These are phyloP conservation scores for Sphaerophoria rueppellii DNA, from an alignment of 2,888 invertebrate genomes.

Conservation along the genomic window DNA sequence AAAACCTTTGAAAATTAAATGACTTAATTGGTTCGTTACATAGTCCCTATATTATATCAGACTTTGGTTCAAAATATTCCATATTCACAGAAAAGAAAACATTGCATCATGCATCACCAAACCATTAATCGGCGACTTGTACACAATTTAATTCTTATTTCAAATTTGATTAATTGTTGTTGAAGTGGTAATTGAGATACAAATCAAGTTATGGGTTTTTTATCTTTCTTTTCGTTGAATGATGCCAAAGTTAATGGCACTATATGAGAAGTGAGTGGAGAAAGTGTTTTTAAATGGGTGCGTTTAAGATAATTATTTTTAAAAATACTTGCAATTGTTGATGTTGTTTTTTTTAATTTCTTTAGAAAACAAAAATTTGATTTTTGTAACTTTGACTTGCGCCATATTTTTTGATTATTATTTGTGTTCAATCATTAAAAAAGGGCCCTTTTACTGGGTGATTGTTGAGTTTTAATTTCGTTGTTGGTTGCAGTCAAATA, in stretches of 20 bases:
- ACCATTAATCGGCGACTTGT: conserved; percentile 15
- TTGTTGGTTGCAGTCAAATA: not conserved
- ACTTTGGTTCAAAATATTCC: conserved; percentile 18
- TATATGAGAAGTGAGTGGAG: conserved; percentile 24
- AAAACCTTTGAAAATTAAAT: conserved; percentile 23
- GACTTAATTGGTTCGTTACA: conserved; percentile 33
- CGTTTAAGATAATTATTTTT: conserved; percentile 45
- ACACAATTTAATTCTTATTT: conserved; percentile 37
- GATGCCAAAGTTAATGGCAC: conserved; percentile 10
- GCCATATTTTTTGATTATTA: conserved; percentile 15
- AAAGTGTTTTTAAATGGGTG: conserved; percentile 48
- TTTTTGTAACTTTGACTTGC: conserved; percentile 14
- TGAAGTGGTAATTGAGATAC: conserved; percentile 49
- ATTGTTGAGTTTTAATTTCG: conserved; percentile 22
- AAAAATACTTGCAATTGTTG: conserved; percentile 37
- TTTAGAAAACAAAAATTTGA: not conserved
- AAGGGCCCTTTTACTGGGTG: conserved; percentile 3
- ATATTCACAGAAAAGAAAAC: conserved; percentile 3
- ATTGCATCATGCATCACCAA: conserved; percentile 30
- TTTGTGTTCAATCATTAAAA: not conserved
- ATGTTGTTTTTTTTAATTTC: conserved; percentile 3
- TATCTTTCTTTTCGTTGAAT: conserved; percentile 4
- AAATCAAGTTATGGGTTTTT: conserved; percentile 15
- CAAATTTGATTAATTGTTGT: conserved; percentile 59
- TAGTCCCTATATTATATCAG: conserved; percentile 2